Conservation (phyloP, 1,140 invertebrate species). For the Drosophila ironensis region DNA sequence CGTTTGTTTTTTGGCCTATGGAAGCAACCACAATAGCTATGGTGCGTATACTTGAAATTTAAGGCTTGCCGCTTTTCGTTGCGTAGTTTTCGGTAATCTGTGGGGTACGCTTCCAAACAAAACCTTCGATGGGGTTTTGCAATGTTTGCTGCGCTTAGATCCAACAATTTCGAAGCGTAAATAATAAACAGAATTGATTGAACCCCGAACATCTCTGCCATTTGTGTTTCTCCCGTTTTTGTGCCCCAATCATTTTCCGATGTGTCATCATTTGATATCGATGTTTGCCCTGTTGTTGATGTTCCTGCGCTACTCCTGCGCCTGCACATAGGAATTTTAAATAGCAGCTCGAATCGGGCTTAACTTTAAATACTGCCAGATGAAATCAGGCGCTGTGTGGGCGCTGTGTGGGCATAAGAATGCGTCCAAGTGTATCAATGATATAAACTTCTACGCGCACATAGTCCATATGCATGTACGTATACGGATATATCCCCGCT, state of each 20-base stretch:
- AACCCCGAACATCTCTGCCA: background rate
- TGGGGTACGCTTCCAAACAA: too few relatives aligned
- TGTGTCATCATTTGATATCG: constrained; percentile 31
- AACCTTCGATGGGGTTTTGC: too few relatives aligned
- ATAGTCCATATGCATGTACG: constrained; percentile 12
- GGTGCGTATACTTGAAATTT: too few relatives aligned
- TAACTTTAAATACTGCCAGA: constrained; percentile 26
- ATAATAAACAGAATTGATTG: constrained; percentile 4
- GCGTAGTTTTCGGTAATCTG: too few relatives aligned
- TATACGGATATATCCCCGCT: background rate
- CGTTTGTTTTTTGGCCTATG: too few relatives aligned
- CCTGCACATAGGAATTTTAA: constrained; percentile 13
- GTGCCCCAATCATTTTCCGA: background rate
- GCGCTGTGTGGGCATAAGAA: constrained; percentile 39
- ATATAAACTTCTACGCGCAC: constrained; percentile 59
- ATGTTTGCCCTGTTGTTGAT: background rate
- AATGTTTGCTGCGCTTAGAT: too few relatives aligned
- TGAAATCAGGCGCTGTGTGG: background rate
- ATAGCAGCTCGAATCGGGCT: constrained; percentile 6
- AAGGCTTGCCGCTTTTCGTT: too few relatives aligned
- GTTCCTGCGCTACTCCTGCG: background rate
- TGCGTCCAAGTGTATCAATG: constrained; percentile 66
- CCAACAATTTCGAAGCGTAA: too few relatives aligned
- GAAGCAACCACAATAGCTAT: too few relatives aligned
- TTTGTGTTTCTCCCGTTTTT: background rate